Conservation (phyloP, 2,113 vertebrate species). For the Coturnix japonica region DNA sequence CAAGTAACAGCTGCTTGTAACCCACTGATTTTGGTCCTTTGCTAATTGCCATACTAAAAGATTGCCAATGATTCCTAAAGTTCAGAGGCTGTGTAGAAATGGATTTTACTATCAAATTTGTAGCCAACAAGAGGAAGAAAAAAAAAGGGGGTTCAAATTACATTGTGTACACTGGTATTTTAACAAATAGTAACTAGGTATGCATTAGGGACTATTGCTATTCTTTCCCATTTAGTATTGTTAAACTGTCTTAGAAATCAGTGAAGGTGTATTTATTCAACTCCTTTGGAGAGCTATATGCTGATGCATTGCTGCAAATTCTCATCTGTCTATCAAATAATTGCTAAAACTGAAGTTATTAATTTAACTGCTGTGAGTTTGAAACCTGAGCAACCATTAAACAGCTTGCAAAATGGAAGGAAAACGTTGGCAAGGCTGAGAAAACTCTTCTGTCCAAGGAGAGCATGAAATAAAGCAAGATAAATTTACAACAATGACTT, state of each 20-base stretch:
- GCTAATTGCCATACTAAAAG: not conserved
- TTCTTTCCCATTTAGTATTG: not conserved
- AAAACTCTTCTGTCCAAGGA: not conserved
- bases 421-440: not conserved
- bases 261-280: not conserved
- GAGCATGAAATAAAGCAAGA: not conserved
- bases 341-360: not conserved
- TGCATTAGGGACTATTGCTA: not conserved
- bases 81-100: not conserved
- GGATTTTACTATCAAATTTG: not conserved
- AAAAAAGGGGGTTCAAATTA: not conserved
- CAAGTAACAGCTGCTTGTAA: not conserved
- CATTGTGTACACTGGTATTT: not conserved
- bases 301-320: not conserved
- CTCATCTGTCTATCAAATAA: not conserved
- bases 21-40: not conserved
- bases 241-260: not conserved
- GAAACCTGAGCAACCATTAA: not conserved
- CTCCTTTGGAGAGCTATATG: not conserved
- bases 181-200: not conserved
- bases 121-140: not conserved
- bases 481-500: not conserved
- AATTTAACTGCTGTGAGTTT: not conserved
- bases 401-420: not conserved
- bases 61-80: not conserved